These are phyloP conservation scores for Dryadula phaetusa DNA, from an alignment of 2,888 invertebrate genomes.

Conservation along the genomic window DNA sequence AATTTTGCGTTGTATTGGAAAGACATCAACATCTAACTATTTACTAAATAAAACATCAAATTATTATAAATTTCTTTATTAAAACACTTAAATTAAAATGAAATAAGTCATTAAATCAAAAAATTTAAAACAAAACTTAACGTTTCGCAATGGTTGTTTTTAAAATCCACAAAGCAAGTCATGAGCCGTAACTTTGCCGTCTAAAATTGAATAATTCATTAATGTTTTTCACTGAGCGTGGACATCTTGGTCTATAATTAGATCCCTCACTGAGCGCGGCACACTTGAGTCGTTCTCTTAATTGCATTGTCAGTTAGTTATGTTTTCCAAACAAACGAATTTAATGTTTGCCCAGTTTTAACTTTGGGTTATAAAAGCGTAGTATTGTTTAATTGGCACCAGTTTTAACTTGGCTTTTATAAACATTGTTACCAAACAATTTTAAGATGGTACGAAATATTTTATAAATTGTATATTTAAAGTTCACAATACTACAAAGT, in stretches of 20 bases:
- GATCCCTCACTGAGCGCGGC: constrained; percentile 63
- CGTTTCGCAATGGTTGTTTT: constrained; percentile 25
- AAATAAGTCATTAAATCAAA: neutral
- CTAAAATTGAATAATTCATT: constrained; percentile 76
- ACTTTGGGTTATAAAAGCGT: constrained; percentile 11
- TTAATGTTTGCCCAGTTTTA: constrained; percentile 28
- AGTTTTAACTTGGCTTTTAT: constrained; percentile 22
- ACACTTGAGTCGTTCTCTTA: constrained; percentile 62
- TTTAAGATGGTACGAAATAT: neutral
- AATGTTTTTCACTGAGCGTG: constrained; percentile 71
- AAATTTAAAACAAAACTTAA: neutral
- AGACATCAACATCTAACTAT: no score
- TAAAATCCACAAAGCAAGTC: constrained; percentile 39
- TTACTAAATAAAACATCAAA: neutral
- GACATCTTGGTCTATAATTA: constrained; percentile 72
- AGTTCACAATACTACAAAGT: no score
- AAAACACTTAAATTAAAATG: neutral
- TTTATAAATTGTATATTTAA: neutral
- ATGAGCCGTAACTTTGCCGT: constrained; percentile 57
- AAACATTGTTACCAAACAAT: constrained; percentile 15
- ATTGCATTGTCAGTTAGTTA: constrained; percentile 66
- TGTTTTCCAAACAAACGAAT: constrained; percentile 45
- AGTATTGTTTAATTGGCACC: constrained; percentile 13
- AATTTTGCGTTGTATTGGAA: no score
- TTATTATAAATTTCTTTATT: neutral